Evolutionary conservation across 1,140 invertebrate genomes (phyloP), one percentile per base, ranked within the genome.

Genomic region (Drosophila seguyi): DNA sequence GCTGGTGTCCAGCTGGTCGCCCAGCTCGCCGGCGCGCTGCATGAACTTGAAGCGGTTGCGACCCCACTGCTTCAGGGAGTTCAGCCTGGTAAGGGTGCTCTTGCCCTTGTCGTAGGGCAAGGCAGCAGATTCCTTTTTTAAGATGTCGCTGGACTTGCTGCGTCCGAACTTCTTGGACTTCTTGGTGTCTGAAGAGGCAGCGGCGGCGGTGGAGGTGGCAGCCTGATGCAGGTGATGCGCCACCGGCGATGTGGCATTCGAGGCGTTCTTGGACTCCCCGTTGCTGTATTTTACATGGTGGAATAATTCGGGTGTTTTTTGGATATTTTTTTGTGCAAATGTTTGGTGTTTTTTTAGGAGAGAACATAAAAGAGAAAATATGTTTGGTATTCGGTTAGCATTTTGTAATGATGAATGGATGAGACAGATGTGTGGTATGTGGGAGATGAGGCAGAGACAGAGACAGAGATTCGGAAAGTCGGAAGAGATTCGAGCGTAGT

Each of bases 61-160:
- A 25, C 96, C 96, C 97, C 97, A 97, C 90, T 96, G 95, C 91
- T 97, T 97, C 41, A 97, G 92, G 13, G 95, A 95, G 92, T 97
- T 96, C 78, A 97, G 96, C 79, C 97, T 96, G 34, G 96, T 96
- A 77, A 95, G 94, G 1, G 88, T 92, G 77, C 55, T 92, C 79
- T 92, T 92, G 29, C 91, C 86, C 34, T 92, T 95, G 93, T 95
- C 94, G 94, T 95, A 92, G 71, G 90, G 91, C 79, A 92, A 91
- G 90, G 92, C 85, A 91, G 90, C 84, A 91, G 88, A 85, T 88
- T 92, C 90, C 83, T 92, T 93, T 95, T 94, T 95, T 94, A 94
- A 95, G 91, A 94, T 94, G 94, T 95, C 96, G 93, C 94, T 96
- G 93, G 94, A 96, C 90, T 94, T 94, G 91, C 95, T 95, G 84